A percentile compares a stretch with the other conserved stretches of the same genome.
Conservation (phyloP, 2,888 invertebrate genomes). For the Oscheius sp. region DNA sequence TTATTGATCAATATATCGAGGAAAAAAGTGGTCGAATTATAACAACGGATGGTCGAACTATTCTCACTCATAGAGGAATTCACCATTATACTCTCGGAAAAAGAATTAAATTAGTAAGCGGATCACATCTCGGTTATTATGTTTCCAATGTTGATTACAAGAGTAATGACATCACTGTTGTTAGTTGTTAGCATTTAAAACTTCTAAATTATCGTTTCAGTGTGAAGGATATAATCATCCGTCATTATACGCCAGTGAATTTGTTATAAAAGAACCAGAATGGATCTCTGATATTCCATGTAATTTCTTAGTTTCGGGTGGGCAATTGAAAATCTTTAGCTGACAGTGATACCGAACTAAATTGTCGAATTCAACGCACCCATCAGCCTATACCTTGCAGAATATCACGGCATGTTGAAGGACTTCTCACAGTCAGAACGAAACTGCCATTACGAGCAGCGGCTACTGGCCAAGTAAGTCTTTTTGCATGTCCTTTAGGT, state of each 20-base stretch:
- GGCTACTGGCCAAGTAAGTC: slow-evolving; percentile 58
- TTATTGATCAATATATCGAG: slow-evolving; percentile 87
- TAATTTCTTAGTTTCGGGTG: neutral
- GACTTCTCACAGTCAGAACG: slow-evolving; percentile 39
- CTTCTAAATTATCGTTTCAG: slow-evolving; percentile 47
- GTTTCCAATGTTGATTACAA: slow-evolving; percentile 79
- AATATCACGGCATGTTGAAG: slow-evolving; percentile 5
- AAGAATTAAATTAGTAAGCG: slow-evolving; percentile 76
- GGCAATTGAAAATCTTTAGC: slow-evolving; percentile 16
- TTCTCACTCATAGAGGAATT: slow-evolving; percentile 82
- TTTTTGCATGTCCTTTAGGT: neutral
- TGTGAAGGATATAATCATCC: slow-evolving; percentile 58
- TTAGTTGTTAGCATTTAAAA: too few species aligned
- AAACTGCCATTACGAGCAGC: slow-evolving; percentile 58
- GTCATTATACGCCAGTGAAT: slow-evolving; percentile 50
- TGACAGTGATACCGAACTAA: neutral
- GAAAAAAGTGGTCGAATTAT: slow-evolving; percentile 83
- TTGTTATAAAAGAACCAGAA: slow-evolving; percentile 45
- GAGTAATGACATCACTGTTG: slow-evolving; percentile 83
- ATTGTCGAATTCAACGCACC: slow-evolving; percentile 57
- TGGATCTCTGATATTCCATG: slow-evolving; percentile 48
- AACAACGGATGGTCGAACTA: slow-evolving; percentile 80
- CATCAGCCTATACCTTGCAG: slow-evolving; percentile 54
- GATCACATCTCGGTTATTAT: slow-evolving; percentile 79
- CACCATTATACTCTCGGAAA: slow-evolving; percentile 95